These are phyloP conservation scores for Bergia sp. DNA, from an alignment of 92 coral and sea anemone genomes.

Conservation along the genomic window DNA sequence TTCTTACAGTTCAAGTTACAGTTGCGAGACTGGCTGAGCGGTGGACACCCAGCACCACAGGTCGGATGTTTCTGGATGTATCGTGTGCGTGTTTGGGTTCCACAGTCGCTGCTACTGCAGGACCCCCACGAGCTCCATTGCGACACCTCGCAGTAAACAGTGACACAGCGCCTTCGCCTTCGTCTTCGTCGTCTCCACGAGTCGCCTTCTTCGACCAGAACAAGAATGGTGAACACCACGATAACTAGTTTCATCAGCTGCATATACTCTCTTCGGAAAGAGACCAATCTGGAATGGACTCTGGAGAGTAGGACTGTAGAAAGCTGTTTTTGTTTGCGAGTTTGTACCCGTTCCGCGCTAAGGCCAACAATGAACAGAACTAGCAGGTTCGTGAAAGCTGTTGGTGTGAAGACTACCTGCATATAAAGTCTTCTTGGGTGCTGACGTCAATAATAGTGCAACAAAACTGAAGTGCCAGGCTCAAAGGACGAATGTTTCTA, in stretches of 20 bases:
- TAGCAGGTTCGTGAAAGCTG: background rate
- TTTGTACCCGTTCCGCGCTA: background rate
- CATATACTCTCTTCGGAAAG: background rate
- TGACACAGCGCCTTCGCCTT: background rate
- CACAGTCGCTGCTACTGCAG: background rate
- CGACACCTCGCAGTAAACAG: background rate
- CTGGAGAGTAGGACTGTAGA: background rate
- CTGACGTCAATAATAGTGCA: background rate
- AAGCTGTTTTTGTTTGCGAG: background rate
- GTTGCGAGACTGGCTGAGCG: background rate
- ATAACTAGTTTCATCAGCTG: constrained; percentile 7
- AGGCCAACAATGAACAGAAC: background rate
- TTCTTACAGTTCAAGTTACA: background rate
- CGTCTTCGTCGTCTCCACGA: background rate
- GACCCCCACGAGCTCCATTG: background rate
- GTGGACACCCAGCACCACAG: background rate
- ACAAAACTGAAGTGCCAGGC: background rate
- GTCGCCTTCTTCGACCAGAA: background rate
- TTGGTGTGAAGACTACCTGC: background rate
- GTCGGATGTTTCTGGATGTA: background rate
- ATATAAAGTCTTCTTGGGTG: background rate
- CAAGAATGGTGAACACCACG: background rate
- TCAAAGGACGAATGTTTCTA: too few species aligned
- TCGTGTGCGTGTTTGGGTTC: constrained; percentile 3
- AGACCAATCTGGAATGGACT: background rate